phyloP scores from a whole-genome alignment of 2,888 invertebrate species.

The Xestia xanthographa region DNA sequence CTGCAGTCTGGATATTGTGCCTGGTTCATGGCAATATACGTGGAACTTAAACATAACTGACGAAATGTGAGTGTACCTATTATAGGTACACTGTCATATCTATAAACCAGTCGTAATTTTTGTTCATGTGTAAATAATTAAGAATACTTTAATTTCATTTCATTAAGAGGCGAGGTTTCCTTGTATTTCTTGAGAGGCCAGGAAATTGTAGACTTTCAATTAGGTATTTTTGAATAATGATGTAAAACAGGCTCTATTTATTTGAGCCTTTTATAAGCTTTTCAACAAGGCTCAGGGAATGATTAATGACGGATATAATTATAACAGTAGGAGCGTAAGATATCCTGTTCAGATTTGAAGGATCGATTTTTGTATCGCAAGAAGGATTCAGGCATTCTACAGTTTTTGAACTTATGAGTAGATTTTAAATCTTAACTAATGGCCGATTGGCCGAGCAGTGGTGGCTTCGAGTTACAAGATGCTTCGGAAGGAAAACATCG shows the following conservation, averaged over 20 bases:
- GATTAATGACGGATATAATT: conserved; percentile 19
- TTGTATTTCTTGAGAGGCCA: neutral
- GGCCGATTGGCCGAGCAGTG: neutral
- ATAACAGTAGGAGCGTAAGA: neutral
- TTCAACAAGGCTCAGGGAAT: neutral
- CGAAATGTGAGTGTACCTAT: too few relatives aligned
- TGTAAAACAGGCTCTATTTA: conserved; percentile 4
- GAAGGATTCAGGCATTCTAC: neutral
- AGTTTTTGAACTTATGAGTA: neutral
- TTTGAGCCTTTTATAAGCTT: neutral
- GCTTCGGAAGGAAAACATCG: too few relatives aligned
- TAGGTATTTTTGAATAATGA: conserved; percentile 5
- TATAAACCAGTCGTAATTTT: neutral
- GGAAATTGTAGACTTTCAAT: neutral
- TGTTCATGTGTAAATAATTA: neutral
- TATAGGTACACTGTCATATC: too few relatives aligned
- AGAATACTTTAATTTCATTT: neutral
- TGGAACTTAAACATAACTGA: too few relatives aligned
- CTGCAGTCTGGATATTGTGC: too few relatives aligned
- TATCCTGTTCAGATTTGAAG: neutral
- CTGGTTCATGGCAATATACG: too few relatives aligned
- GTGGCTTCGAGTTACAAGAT: too few relatives aligned
- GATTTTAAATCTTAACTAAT: neutral
- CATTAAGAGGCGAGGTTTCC: neutral
- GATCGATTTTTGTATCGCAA: neutral